phyloP scores from a whole-genome alignment of 2,113 vertebrate genomes.

The Tapirus terrestris region DNA sequence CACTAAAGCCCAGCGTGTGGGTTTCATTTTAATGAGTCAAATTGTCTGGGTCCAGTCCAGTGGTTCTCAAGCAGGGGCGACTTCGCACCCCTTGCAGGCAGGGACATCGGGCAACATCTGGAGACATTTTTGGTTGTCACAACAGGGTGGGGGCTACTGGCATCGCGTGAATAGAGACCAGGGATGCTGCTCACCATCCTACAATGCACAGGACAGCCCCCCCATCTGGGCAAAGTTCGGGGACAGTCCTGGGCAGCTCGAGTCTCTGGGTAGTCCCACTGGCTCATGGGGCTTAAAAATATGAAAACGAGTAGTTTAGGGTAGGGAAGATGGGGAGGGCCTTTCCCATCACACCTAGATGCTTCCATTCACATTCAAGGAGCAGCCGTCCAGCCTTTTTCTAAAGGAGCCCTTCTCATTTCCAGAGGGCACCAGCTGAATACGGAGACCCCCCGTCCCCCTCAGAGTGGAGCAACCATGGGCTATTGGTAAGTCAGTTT shows the following conservation, averaged over 20 bases:
- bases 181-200: fast-evolving
- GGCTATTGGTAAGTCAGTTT: background rate
- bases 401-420: too few relatives aligned
- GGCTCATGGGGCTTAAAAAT: fast-evolving
- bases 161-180: background rate
- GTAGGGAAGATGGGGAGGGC: background rate
- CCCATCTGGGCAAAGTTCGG: background rate
- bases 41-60: background rate
- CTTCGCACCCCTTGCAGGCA: background rate
- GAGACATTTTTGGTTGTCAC: background rate
- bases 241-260: background rate
- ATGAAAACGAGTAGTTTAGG: fast-evolving
- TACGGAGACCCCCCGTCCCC: background rate
- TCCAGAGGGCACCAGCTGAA: fast-evolving
- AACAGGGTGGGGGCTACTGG: background rate
- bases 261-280: background rate
- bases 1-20: background rate
- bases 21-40: background rate
- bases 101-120: background rate
- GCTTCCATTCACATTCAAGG: background rate
- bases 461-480: fast-evolving
- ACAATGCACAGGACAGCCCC: background rate
- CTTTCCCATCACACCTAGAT: background rate
- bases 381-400: background rate
- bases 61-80: background rate